phyloP scores from a whole-genome alignment of 2,797 vertebrate species.

The Poecilia gillii region DNA sequence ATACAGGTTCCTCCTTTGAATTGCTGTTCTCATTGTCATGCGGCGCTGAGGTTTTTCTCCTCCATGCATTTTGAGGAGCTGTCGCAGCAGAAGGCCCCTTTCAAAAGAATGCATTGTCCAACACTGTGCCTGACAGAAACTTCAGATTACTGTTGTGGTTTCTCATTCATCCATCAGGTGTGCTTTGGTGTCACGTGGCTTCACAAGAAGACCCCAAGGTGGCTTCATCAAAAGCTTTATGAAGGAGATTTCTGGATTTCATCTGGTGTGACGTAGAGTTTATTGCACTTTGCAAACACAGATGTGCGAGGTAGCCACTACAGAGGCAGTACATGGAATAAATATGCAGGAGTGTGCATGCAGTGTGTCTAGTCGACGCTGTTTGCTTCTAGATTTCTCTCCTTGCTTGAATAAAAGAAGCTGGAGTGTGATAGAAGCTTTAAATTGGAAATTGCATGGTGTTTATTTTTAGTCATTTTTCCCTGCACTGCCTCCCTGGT shows the following conservation, averaged over 20 bases:
- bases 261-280: constrained; percentile 11
- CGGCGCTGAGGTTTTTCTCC: constrained; percentile 76
- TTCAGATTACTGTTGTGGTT: constrained; percentile 54
- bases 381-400: constrained; percentile 29
- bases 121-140: constrained; percentile 33
- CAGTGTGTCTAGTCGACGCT: background rate
- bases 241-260: constrained; percentile 16
- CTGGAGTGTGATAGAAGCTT: constrained; percentile 70
- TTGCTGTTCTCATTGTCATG: constrained; percentile 82
- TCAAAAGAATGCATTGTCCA: constrained; percentile 44
- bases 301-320: background rate
- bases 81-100: constrained; percentile 54
- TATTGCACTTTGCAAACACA: constrained; percentile 1
- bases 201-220: constrained; percentile 47
- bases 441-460: constrained; percentile 75
- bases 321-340: background rate
- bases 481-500: constrained; percentile 73
- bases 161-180: constrained; percentile 54
- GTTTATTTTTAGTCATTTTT: constrained; percentile 82
- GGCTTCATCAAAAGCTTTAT: constrained; percentile 33
- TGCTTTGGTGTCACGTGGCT: constrained; percentile 52
- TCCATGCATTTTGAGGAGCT: constrained; percentile 59
- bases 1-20: constrained; percentile 80
- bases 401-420: constrained; percentile 39
- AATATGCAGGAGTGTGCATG: background rate